A percentile compares a stretch with the other conserved stretches of the same genome.
Conservation (phyloP, 2,888 invertebrate species). For the Crepidodera aurea region DNA sequence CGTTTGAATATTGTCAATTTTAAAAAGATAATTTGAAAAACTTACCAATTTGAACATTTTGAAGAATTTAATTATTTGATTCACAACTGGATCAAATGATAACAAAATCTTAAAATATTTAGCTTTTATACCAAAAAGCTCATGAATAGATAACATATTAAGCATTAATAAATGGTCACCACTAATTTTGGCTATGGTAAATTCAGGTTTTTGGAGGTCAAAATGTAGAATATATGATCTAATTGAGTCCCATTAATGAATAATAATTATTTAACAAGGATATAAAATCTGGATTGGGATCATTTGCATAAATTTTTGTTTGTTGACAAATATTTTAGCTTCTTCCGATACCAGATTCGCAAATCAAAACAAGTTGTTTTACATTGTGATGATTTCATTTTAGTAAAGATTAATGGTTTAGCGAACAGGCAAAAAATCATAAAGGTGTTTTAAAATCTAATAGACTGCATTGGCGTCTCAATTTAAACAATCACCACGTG, state of each 20-base stretch:
- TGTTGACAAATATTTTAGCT: too few relatives aligned
- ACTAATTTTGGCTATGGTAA: conserved; percentile 1
- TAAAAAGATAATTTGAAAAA: neutral
- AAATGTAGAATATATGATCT: conserved; percentile 4
- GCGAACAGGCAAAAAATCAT: too few relatives aligned
- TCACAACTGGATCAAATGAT: neutral
- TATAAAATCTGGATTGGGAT: neutral
- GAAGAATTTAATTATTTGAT: conserved; percentile 1
- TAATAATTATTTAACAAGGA: conserved; percentile 8
- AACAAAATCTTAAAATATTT: neutral
- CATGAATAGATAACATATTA: neutral
- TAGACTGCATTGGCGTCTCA: too few relatives aligned
- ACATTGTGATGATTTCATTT: too few relatives aligned
- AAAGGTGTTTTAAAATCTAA: too few relatives aligned
- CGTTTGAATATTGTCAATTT: too few relatives aligned
- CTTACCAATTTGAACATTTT: conserved; percentile 19
- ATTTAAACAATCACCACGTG: too few relatives aligned
- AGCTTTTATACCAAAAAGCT: neutral
- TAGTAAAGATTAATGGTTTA: too few relatives aligned
- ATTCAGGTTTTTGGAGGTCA: conserved; percentile 8
- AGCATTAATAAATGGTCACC: neutral
- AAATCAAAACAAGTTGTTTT: too few relatives aligned
- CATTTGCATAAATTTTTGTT: neutral
- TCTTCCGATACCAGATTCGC: too few relatives aligned
- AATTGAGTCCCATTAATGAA: neutral